A percentile compares a stretch with the other conserved stretches of the same genome.
Evolutionary conservation across 2,888 invertebrate genomes (phyloP).

Genomic region (Nomada lathburiana): DNA sequence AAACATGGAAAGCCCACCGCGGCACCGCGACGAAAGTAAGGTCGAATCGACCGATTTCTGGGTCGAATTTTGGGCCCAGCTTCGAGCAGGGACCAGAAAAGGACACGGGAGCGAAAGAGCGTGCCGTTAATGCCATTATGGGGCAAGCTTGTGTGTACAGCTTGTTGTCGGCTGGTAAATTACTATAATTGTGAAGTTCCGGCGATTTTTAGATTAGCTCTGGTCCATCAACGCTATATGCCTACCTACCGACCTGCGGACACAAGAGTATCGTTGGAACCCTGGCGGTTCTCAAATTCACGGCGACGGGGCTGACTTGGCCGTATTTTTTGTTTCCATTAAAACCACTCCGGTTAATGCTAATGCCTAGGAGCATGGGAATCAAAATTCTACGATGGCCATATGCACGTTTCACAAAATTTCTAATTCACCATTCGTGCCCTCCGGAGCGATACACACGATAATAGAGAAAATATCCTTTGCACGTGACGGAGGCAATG

Average conservation of each 20-base stretch:
- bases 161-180: constrained; percentile 83
- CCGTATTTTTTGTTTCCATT: background rate
- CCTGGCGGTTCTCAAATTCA: constrained; percentile 75
- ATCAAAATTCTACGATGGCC: background rate
- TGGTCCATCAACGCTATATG: constrained; percentile 82
- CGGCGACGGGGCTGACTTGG: background rate
- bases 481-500: constrained; percentile 16
- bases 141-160: constrained; percentile 78
- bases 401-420: background rate
- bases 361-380: background rate
- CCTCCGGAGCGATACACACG: background rate
- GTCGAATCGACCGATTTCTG: background rate
- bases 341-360: background rate
- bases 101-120: constrained; percentile 75
- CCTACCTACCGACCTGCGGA: constrained; percentile 77
- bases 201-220: constrained; percentile 84
- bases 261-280: constrained; percentile 35
- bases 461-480: background rate
- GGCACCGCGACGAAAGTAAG: too few relatives aligned
- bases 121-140: constrained; percentile 74
- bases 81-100: constrained; percentile 58
- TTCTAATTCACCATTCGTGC: background rate
- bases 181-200: constrained; percentile 84
- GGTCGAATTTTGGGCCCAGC: constrained; percentile 46
- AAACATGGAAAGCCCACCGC: too few relatives aligned